Evolutionary conservation across 1,140 invertebrate species (phyloP), one percentile per base, ranked within the genome.

Genomic region (Sarcophaga bullata): DNA sequence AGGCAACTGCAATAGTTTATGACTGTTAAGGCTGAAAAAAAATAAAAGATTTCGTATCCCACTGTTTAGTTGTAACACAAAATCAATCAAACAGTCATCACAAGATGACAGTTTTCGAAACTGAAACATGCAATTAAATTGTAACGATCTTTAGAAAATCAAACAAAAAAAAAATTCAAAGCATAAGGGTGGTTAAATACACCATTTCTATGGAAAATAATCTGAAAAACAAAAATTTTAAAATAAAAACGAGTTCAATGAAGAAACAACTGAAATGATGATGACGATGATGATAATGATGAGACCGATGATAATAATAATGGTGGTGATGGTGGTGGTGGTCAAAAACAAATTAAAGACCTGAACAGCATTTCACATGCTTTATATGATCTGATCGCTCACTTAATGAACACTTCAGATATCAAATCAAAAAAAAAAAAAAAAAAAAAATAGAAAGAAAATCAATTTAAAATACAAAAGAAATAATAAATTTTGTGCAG

Each of bases 11-110:
- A 37, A 37, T 37, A 2, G 25, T 37, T 2, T 4, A 37, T 37
- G 25, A 37, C 25, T 37, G 25, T 37, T 4, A 37, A 37, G 4
- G 25, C 25, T 37, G 25, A 37, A 37, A 37, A 4, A 37, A 37
- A 37, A 37, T 37, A 37, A 37, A 37, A 37, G 25, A 37, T 37
- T 37, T 4, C 25, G 25, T 37, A 37, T 37, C 25, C 25, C 25
- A 37, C 25, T 37, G 25, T 37, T 68, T 68, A 68, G 10, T 68
- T 68, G 17, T 10, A 4, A 68, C 17, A 68, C n/a, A 68, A 37
- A 19, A 68, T 68, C 62, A 17, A 68, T 68, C 62, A 68, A 68
- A 68, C 62, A 68, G 62, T 68, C 62, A 68, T 19, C 62, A 68
- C 62, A 19, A 68, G 15, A 68, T 68, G 62, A 68, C 62, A 68